Evolutionary conservation across 1,140 invertebrate species (phyloP), one percentile per base, ranked within the genome.

Genomic region (Capitella teleta): DNA sequence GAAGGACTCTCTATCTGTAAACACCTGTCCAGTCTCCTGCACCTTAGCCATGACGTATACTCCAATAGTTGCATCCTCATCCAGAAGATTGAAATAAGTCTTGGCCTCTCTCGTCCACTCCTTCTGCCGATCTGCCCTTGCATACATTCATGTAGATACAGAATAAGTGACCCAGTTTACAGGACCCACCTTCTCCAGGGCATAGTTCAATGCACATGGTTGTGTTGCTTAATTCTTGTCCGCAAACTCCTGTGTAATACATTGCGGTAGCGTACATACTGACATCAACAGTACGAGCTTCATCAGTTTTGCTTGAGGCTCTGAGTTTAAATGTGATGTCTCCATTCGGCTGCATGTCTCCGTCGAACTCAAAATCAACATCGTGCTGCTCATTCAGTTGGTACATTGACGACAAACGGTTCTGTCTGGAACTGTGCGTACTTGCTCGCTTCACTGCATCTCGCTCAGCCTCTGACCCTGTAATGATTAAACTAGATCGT

Each of bases 171-270:
- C 18, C 2, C 25, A 19, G 2, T 4, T 19, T 16, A 5, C 16
- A 43, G 18, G 5, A 47, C 28, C 18, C 36, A 47, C 45, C 1
- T 36, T 47, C 28, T 8, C 45, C 45, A 2, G 45, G 30, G 18
- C 36, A 14, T 6, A 47, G 45, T 14, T 19, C 26, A 8, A 47
- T 4, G 18, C 14, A 14, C 28, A 24, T 36, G 2, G 19, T 16
- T 21, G 8, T 21, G 16, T 47, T 24, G 19, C 18, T 32, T 18
- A 47, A 32, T 28, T 47, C 45, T 10, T 47, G 18, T 3, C 4
- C 45, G 8, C 28, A 10, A 38, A 47, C 32, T n/a, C 45, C 45
- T 16, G 45, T 47, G 28, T 47, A 47, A 32, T 47, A 47, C 6
- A n/a, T 16, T 14, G 45, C 45, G 8, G 18, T 47, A 32, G 32